Evolutionary conservation across 2,113 vertebrate species (phyloP), one percentile per base, ranked within the genome.

Genomic region (Prionailurus bengalensis): DNA sequence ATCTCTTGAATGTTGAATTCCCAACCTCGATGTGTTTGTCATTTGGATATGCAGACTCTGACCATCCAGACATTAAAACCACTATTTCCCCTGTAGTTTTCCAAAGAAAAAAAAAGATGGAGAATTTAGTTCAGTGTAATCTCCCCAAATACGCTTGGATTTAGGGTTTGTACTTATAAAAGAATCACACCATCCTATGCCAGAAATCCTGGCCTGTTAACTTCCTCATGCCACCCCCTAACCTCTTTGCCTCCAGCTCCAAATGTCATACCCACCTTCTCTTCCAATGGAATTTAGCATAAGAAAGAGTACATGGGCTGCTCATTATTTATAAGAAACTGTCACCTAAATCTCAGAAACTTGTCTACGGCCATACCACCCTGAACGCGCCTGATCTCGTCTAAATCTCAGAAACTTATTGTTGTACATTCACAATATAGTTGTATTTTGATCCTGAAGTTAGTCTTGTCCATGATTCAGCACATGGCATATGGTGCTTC

Each of bases 81-180:
- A 91, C 19, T 51, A 80, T 80, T 88, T 93, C 12, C 7, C 4
- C 16, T 71, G 4, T 48, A 78, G 89, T 86, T 82, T 73, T 92
- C 36, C 71, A 65, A 87, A 71, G 25, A 1, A 85, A 78, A 92
- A 33, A 2, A 65, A 73, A 76, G 1, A 94, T 31, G 36, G 10
- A 76, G 3, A 58, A 90, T 80, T 93, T 55, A 53, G n/a, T 63
- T 94, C 51, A 76, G 27, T 66, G n/a, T 68, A 58, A 82, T 45
- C 48, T 88, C 73, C 29, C n/a, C 66, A 96, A 84, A 53, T 68
- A 78, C 73, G 78, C 61, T 73, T 45, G 17, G 10, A 91, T 19
- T 55, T 91, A n/a, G 33, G 7, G 14, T 76, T 94, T 66, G 6
- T 95, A 68, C 65, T 93, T 91, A 79, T 68, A 89, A 65, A 95